A percentile compares a stretch with the other conserved stretches of the same genome.
Evolutionary conservation across 2,797 vertebrate genomes (phyloP).

Genomic region (Gephyroberyx darwinii): DNA sequence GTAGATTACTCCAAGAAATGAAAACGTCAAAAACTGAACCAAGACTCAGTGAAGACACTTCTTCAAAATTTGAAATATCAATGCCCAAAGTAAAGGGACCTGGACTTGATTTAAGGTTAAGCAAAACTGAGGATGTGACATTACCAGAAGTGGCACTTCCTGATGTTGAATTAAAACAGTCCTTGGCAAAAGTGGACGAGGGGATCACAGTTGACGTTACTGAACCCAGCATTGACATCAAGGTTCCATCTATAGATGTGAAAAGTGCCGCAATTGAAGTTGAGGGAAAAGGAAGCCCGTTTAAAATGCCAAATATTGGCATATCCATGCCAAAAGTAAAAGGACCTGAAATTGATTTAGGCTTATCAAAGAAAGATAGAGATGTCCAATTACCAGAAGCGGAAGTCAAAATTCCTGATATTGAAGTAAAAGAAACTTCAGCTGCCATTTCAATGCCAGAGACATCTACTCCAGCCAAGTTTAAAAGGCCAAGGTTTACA

Average conservation of each 20-base stretch:
- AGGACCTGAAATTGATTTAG: slow-evolving; percentile 25
- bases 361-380: slow-evolving; percentile 25
- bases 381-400: slow-evolving; percentile 27
- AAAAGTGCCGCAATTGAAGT: not conserved
- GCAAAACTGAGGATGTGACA: slow-evolving; percentile 26
- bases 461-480: slow-evolving; percentile 7
- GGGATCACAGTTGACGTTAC: not conserved
- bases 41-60: too few species aligned
- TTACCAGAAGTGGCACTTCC: not conserved
- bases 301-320: slow-evolving; percentile 40
- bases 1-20: slow-evolving; percentile 42
- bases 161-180: slow-evolving; percentile 11
- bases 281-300: slow-evolving; percentile 40
- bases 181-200: not conserved
- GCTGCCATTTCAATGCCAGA: slow-evolving; percentile 5
- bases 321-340: slow-evolving; percentile 53
- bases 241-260: not conserved
- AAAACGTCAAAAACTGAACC: slow-evolving; percentile 43
- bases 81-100: too few species aligned
- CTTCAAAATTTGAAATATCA: too few species aligned
- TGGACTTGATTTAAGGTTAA: too few species aligned
- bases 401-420: slow-evolving; percentile 6
- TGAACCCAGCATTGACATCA: not conserved
- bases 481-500: slow-evolving; percentile 37
- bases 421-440: slow-evolving; percentile 15